Percentiles rank a stretch among this genome's conserved stretches.
These are phyloP conservation scores for Turnix velox DNA, from an alignment of 2,113 vertebrate species.

Conservation along the genomic window DNA sequence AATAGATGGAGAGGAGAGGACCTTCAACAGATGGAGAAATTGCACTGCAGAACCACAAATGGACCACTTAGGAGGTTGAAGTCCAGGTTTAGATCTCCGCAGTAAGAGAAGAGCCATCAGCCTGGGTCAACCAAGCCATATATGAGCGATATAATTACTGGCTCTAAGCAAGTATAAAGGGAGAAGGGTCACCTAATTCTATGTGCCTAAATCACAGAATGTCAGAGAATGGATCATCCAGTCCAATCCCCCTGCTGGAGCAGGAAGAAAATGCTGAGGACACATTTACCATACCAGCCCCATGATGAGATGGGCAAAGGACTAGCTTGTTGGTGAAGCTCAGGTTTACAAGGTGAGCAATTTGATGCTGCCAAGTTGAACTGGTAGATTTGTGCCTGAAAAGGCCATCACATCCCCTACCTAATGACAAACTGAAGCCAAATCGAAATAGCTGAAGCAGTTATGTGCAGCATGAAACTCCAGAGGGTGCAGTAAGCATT, in stretches of 20 bases:
- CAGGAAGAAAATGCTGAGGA: background rate
- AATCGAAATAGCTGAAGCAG: background rate
- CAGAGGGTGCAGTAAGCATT: background rate
- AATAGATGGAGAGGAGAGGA: background rate
- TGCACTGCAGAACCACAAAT: background rate
- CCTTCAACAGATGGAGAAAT: background rate
- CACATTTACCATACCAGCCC: background rate
- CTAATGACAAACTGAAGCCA: background rate
- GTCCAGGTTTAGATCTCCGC: background rate
- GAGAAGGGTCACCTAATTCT: background rate
- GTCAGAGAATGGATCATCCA: no score
- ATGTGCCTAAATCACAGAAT: no score
- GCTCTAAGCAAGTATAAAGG: background rate
- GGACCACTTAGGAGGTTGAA: background rate
- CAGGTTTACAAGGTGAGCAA: background rate
- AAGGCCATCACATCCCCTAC: background rate
- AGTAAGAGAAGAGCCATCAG: background rate
- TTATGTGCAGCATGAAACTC: background rate
- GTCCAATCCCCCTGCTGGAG: no score
- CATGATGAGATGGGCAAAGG: accelerated
- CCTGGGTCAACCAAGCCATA: background rate
- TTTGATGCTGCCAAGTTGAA: background rate
- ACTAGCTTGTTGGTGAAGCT: background rate
- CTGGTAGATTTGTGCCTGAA: background rate
- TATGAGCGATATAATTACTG: background rate